Evolutionary conservation across 2,797 vertebrate genomes (phyloP), one percentile per base, ranked within the genome.

Genomic region (Sebastiscus tertius): DNA sequence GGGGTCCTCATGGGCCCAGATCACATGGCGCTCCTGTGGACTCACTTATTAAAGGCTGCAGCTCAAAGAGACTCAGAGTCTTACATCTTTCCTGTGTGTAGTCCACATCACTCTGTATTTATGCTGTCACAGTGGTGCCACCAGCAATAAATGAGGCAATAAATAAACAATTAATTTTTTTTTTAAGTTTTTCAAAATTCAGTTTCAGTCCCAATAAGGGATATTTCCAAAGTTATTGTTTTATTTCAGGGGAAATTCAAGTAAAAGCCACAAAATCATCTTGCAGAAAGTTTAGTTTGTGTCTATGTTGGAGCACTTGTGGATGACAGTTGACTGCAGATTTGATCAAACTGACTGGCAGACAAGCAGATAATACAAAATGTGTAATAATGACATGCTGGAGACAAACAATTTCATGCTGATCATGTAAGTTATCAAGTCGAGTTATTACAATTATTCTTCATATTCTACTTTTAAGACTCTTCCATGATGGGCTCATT

Each of bases 41-140:
- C 86, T 86, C 70, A 64, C 77, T 84, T 87, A 91, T 93, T 87
- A 91, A 88, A 92, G 86, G 77, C 85, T 80, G 70, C 63, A 66
- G 81, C 86, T 88, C 87, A 85, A 89, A 92, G 85, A 72, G 27
- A 67, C 75, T 85, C 61, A 3, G 22, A 84, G 70, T 54, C 65
- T 87, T 31, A 83, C 77, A 88, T 87, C 77, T 88, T 59, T 74
- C 67, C 59, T 42, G n/a, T 69, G 79, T 67, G 59, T 54, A 59
- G 71, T 82, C 52, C 67, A 14, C 78, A 67, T 73, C 77, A 12
- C 20, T 27, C 36, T 68, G 10, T 75, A 18, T 80, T 72, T 55
- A 68, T 22, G 34, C 58, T 76, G 34, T 72, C 39, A 29, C 61
- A 75, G 56, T 22, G 8, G 22, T 18, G 70, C 65, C 71, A 61